These are phyloP conservation scores for Rhingia rostrata DNA, from an alignment of 2,888 invertebrate genomes.

Conservation along the genomic window DNA sequence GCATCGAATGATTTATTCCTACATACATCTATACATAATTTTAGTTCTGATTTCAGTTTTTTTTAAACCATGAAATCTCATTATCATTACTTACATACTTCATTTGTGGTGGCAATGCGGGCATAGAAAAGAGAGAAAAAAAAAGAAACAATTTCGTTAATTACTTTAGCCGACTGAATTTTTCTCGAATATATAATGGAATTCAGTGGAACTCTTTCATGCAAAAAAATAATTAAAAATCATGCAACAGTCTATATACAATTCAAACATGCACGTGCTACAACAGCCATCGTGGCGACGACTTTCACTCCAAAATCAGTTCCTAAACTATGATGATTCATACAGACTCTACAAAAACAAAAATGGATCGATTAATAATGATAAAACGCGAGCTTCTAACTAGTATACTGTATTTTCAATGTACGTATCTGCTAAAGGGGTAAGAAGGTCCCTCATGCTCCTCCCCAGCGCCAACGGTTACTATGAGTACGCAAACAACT, in stretches of 20 bases:
- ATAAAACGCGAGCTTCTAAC: conserved; percentile 14
- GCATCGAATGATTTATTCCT: too few species aligned
- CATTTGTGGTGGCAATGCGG: conserved; percentile 26
- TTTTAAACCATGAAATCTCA: background rate
- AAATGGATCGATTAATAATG: conserved; percentile 31
- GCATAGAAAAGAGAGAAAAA: conserved; percentile 53
- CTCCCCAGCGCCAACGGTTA: background rate
- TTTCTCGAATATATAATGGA: background rate
- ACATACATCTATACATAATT: too few species aligned
- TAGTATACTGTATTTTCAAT: conserved; percentile 7
- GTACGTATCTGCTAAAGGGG: conserved; percentile 1
- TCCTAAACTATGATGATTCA: conserved; percentile 51
- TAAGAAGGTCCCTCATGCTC: conserved; percentile 4
- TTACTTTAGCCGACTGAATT: conserved; percentile 20
- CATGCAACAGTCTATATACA: conserved; percentile 3
- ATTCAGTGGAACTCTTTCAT: conserved; percentile 29
- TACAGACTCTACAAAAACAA: conserved; percentile 16
- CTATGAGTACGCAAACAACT: background rate
- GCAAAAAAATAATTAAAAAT: conserved; percentile 45
- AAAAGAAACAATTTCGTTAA: conserved; percentile 50
- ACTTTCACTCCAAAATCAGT: conserved; percentile 59
- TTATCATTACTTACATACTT: conserved; percentile 68
- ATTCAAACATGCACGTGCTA: conserved; percentile 33
- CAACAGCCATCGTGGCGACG: background rate
- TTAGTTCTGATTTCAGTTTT: too few species aligned